These are phyloP conservation scores for Felis catus DNA, from an alignment of 2,113 vertebrate species.

Conservation along the genomic window DNA sequence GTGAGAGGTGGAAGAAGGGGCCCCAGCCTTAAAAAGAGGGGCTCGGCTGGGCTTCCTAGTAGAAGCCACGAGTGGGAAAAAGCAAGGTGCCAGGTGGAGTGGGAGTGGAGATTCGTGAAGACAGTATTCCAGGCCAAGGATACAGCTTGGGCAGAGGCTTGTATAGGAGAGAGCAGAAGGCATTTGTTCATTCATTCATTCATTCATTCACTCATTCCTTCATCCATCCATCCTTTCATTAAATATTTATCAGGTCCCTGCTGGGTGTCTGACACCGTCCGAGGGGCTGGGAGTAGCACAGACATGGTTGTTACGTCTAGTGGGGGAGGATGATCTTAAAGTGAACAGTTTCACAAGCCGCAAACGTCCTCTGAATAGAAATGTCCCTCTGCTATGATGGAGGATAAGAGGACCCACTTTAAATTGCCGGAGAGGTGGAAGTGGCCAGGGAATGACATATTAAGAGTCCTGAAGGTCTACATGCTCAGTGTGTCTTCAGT, in stretches of 20 bases:
- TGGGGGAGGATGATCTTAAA: neutral
- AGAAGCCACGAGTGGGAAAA: neutral
- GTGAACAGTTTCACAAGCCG: neutral
- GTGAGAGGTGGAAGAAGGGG: neutral
- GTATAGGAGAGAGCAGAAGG: neutral
- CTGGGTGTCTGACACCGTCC: neutral
- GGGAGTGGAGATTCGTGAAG: too few relatives aligned
- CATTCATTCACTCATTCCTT: neutral
- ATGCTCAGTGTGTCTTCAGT: neutral
- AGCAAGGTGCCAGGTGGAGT: neutral
- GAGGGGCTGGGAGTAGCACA: neutral
- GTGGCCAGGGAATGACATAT: neutral
- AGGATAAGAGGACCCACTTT: neutral
- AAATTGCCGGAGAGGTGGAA: neutral
- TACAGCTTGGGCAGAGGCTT: neutral
- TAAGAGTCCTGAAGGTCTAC: too few relatives aligned
- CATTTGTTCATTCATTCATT: neutral
- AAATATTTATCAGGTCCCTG: neutral
- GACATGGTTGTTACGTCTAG: neutral
- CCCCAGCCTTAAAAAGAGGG: neutral
- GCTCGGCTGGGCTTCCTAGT: neutral
- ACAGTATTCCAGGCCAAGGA: neutral
- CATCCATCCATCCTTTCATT: neutral
- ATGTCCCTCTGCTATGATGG: too few relatives aligned
- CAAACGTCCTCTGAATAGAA: neutral